Evolutionary conservation across 2,888 invertebrate species (phyloP), one percentile per base, ranked within the genome.

Genomic region (Calliphora vomitoria): DNA sequence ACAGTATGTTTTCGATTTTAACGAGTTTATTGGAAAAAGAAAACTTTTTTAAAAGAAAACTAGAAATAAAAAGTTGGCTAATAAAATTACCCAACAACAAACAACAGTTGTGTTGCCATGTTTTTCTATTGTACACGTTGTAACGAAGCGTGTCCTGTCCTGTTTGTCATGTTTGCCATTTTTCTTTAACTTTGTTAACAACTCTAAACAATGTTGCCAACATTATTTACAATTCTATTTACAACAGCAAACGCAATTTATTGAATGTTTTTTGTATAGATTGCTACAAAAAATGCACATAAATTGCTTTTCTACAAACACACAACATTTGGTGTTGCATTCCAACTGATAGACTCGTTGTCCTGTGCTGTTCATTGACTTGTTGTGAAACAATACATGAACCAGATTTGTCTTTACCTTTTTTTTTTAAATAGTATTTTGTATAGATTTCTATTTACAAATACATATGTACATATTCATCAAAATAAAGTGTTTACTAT

Each of bases 141-240:
- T 66, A 47, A 60, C 62, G 55, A 60, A 84, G 38, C 53, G 41
- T 82, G 78, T 60, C 81, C 72, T 78, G 20, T 44, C 15, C 50
- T 18, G 8, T 18, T 55, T 55, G 18, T 20, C 15, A n/a, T 55
- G 8, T 50, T 69, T 31, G 18, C 38, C 25, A 72, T 72, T 8
- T 62, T 20, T 58, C 31, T 10, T 44, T 78, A 53, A 20, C 62
- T 78, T 79, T 81, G 76, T 72, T 68, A 74, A 81, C 76, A 86
- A 58, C 50, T 41, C n/a, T 66, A 60, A 60, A 81, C 87, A 78
- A 84, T 79, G 78, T 87, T 85, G 81, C 50, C 87, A 87, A 82
- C 74, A 82, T 62, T 79, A 55, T 79, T 64, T 74, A 79, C 82
- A 85, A 82, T 82, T 68, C 55, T 68, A 82, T 62, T 85, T 82